These are phyloP conservation scores for Parazoanthus darwini DNA, from an alignment of 92 coral and sea anemone genomes.

Conservation along the genomic window DNA sequence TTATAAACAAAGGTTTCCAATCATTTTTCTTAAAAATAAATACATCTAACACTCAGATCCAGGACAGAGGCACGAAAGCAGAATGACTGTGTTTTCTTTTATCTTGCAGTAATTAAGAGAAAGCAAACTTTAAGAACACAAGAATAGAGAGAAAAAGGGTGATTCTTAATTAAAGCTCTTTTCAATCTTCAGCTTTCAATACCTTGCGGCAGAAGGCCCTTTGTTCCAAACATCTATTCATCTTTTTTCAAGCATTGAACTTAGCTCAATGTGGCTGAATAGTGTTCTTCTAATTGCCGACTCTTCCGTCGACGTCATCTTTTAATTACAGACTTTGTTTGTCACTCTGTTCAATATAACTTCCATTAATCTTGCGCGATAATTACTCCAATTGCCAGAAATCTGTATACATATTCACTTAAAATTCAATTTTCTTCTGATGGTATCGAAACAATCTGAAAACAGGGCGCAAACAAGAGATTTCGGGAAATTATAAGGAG, in stretches of 20 bases:
- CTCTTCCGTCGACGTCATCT: conserved; percentile 65
- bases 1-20: background rate
- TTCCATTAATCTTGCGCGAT: conserved; percentile 64
- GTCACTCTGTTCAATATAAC: conserved; percentile 60
- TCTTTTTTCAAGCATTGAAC: conserved; percentile 22
- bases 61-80: background rate
- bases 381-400: conserved; percentile 70
- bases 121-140: conserved; percentile 32
- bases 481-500: background rate
- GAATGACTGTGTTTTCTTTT: conserved; percentile 21
- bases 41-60: background rate
- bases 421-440: conserved; percentile 64
- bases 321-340: conserved; percentile 68
- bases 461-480: background rate
- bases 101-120: conserved; percentile 37
- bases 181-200: conserved; percentile 45
- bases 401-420: conserved; percentile 81
- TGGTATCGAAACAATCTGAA: conserved; percentile 18
- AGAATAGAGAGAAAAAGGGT: conserved; percentile 51
- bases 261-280: conserved; percentile 40
- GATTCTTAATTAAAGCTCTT: conserved; percentile 58
- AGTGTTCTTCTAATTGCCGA: conserved; percentile 57
- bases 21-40: background rate
- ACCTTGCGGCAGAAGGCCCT: conserved; percentile 57
- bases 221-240: conserved; percentile 45